Evolutionary conservation across 1,140 invertebrate genomes (phyloP), one percentile per base, ranked within the genome.

Genomic region (Hypsibius dujardini): DNA sequence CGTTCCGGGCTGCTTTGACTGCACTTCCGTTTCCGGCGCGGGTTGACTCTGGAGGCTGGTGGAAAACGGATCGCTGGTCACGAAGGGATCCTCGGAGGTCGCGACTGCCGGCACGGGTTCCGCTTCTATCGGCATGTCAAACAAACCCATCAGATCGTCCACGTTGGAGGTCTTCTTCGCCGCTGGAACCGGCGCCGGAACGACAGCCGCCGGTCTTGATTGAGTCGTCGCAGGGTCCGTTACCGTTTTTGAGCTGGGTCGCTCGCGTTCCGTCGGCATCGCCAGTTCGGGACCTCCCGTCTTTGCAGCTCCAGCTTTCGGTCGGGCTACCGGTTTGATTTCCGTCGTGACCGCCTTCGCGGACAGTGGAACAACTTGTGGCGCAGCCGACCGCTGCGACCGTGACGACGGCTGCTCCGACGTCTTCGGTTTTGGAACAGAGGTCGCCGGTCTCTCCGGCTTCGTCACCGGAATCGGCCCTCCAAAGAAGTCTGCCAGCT

Each of bases 401-500:
- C n/a, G 50, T 7, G 7, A 56, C 7, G n/a, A 56, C 50, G 50
- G 50, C 62, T 67, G 12, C 3, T 15, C 62, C 62, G 62, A 42
- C 12, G 12, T 45, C 7, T 12, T 7, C 7, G 12, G 12, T 12
- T 12, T 45, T 67, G 62, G 62, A 12, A 42, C 62, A 12, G 62
- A 42, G 12, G 42, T 42, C 42, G 42, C 50, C 62, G 62, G 62
- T 42, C 42, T 67, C 45, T 12, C 12, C 12, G 62, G 62, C 12
- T 12, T 12, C 3, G 62, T 0, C 7, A 0, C 12, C 12, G 62
- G 62, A 15, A 67, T 42, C 7, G 62, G 62, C 0, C 12, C 62
- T 15, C 62, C 42, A 42, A 67, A 67, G 42, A 67, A 67, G 45
- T 67, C 62, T 3, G 62, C 62, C 62, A 67, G 62, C 42, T 67